Evolutionary conservation across 2,113 vertebrate genomes (phyloP), one percentile per base, ranked within the genome.

Genomic region (Laticauda colubrina): DNA sequence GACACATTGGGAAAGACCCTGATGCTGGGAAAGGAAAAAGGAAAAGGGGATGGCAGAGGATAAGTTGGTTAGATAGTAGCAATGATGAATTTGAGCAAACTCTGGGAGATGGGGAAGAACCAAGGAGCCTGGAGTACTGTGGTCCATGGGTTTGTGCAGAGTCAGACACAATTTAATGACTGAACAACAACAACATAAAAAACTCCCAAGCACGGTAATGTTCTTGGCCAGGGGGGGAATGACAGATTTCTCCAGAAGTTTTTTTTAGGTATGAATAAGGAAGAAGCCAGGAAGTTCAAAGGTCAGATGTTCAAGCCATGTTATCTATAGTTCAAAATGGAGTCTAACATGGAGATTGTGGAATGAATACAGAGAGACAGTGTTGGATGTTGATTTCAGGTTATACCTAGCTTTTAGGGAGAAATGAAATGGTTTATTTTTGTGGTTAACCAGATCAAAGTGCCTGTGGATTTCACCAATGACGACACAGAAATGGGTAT

Each of bases 191-290:
- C 29, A n/a, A n/a, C 26, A n/a, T n/a, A 0, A 53, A 53, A 53
- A 53, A 53, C 12, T 0, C 9, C 51, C 34, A 39, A 20, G 20
- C 69, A 39, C 9, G 7, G 15, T 2, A 34, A 75, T 39, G n/a
- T 75, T 75, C n/a, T 34, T 75, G 0, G 69, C 0, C 0, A 6
- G 0, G 1, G 7, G 8, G 48, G 1, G 6, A 1, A 8, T 21
- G 2, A 39, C 9, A 81, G 69, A 6, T 81, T 81, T 39, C 15
- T 20, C 69, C 5, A 75, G n/a, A 34, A 18, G 2, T 75, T 34
- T 75, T 75, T 81, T 8, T 20, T 6, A 20, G 18, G 1, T 34
- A 39, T 39, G 69, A 15, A 75, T 15, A 75, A 5, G 29, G 15
- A 75, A 75, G 69, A 39, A 75, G n/a, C 69, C 7, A 75, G 69